Percentiles rank a stretch among this genome's conserved stretches.
Conservation (phyloP, 1,140 invertebrate genomes). For the Penaeus indicus region DNA sequence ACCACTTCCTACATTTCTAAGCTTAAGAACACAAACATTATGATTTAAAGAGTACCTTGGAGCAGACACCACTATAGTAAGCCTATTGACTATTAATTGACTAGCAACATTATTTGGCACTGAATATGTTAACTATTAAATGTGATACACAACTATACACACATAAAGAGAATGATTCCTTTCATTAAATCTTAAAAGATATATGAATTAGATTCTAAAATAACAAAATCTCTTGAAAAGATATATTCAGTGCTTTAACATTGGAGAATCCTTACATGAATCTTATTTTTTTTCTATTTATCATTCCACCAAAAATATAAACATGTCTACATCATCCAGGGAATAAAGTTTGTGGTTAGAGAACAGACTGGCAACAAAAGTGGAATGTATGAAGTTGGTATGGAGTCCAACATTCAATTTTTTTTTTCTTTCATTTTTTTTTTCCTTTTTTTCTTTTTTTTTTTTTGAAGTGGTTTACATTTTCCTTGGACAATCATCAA, state of each 20-base stretch:
- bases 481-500: no score
- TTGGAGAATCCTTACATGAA: conserved; percentile 47
- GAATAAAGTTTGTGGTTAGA: conserved; percentile 42
- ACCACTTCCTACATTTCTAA: conserved; percentile 47
- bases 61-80: conserved; percentile 54
- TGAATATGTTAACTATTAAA: conserved; percentile 55
- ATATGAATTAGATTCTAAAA: conserved; percentile 37
- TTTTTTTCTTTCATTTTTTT: background rate
- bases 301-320: conserved; percentile 59
- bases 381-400: conserved; percentile 17
- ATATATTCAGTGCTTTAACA: conserved; percentile 58
- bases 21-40: conserved; percentile 55
- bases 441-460: background rate
- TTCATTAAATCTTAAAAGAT: conserved; percentile 40
- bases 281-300: conserved; percentile 37
- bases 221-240: conserved; percentile 57
- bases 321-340: conserved; percentile 52
- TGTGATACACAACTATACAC: conserved; percentile 58
- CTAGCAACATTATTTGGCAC: conserved; percentile 60
- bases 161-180: conserved; percentile 55
- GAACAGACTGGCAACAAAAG: conserved; percentile 29
- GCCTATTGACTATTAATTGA: conserved; percentile 58
- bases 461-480: no score
- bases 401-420: conserved; percentile 6
- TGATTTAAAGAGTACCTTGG: conserved; percentile 58